Evolutionary conservation across 2,888 invertebrate species (phyloP), one percentile per base, ranked within the genome.

Genomic region (Lobophora halterata): DNA sequence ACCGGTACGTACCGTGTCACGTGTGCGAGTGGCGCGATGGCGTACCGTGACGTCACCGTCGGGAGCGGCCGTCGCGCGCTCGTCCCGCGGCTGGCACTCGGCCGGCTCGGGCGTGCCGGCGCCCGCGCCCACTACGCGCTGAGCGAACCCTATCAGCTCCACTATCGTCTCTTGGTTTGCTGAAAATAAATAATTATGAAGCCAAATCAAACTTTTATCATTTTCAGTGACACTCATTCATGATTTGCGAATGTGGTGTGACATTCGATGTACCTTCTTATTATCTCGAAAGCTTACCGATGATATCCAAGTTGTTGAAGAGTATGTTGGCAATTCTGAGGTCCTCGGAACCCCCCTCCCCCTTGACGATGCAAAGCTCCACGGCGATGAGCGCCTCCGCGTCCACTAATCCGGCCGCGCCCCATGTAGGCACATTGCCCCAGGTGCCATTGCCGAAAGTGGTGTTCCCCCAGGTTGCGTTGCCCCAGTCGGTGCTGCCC

Each of bases 101-200:
- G 59, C 58, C 56, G 37, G 74, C 9, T 44, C 33, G 2, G 48
- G 25, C 14, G 37, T 43, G 8, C 29, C 33, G 6, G 24, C n/a
- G 7, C 19, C 25, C 27, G 51, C 44, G 2, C 36, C 46, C 39
- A 72, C 43, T 56, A 95, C 91, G 29, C 96, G 90, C 58, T 93
- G 93, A 2, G 92, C 90, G 68, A 98, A 97, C n/a, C 95, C 95
- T 52, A 97, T 90, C 40, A 98, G 79, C 74, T 98, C 98, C 5
- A 97, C 95, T 49, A 98, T 94, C 0, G 98, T 98, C 76, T 97
- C 97, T 73, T 97, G 97, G 79, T 98, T 98, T 0, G 97, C 96
- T 95, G 70, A 6, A 59, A 19, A 8, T 13, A 13, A 20, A 7
- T 12, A n/a, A n/a, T 3, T 19, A 12, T 8, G 19, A 18, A n/a